Evolutionary conservation across 2,113 vertebrate species (phyloP).

Genomic region (Coregonus clupeaformis): DNA sequence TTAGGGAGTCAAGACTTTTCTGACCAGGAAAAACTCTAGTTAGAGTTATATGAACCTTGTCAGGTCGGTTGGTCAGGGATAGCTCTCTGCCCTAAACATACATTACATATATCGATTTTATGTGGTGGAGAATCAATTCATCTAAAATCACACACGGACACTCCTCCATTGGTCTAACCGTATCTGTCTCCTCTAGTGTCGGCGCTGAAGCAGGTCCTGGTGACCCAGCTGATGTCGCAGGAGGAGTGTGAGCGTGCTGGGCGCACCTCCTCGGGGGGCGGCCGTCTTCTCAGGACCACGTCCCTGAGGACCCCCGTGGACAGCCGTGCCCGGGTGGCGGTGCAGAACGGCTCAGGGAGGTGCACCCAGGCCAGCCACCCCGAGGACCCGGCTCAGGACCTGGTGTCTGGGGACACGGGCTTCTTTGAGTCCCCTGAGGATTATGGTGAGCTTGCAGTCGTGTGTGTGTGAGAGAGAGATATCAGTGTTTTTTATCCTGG

Average conservation of each 20-base stretch:
- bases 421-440: conserved; percentile 90
- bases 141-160: too few relatives aligned
- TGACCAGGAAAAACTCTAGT: too few relatives aligned
- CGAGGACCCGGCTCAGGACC: conserved; percentile 62
- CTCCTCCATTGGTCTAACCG: too few relatives aligned
- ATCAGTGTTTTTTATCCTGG: not conserved
- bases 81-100: too few relatives aligned
- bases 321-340: conserved; percentile 46
- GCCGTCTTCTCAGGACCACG: conserved; percentile 73
- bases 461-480: not conserved
- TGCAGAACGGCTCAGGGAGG: conserved; percentile 63
- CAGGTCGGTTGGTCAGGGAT: too few relatives aligned
- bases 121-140: too few relatives aligned
- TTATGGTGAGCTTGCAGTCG: conserved; percentile 60
- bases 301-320: conserved; percentile 73
- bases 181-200: conserved; percentile 60
- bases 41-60: too few relatives aligned
- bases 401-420: conserved; percentile 75
- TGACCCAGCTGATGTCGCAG: conserved; percentile 77
- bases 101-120: too few relatives aligned
- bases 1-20: too few relatives aligned
- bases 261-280: conserved; percentile 54
- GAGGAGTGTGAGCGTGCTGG: conserved; percentile 63
- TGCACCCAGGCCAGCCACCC: conserved; percentile 32
- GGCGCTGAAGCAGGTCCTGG: conserved; percentile 74